Evolutionary conservation across 2,797 vertebrate species (phyloP), one percentile per base, ranked within the genome.

Genomic region (Fistularia commersonii): DNA sequence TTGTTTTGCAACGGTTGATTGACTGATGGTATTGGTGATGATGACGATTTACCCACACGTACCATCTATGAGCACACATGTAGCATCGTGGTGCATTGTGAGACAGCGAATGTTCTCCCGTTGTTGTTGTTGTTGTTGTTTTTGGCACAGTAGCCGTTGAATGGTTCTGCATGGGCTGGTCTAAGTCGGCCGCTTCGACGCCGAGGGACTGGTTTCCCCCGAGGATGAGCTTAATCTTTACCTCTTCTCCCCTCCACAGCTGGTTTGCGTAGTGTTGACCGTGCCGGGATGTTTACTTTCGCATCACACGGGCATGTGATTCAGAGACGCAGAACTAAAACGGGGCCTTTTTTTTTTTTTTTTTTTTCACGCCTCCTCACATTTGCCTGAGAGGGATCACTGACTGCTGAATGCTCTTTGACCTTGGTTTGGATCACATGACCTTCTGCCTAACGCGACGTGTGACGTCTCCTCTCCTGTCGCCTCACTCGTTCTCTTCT

Each of bases 21-120:
- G n/a, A n/a, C n/a, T n/a, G n/a, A n/a, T n/a, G n/a, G n/a, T n/a
- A n/a, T n/a, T n/a, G n/a, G n/a, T n/a, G 69, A 69, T 58, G 51
- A 69, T 58, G 69, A 66, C 82, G 80, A 76, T 80, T 87, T 73
- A 70, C 53, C 64, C 38, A 46, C 53, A 67, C 39, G 65, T 13
- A 63, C 44, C 61, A 56, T 14, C 63, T 13, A 62, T 52, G 62
- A 72, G 67, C 71, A 83, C 68, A 83, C 76, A 82, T 55, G n/a
- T 80, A 85, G 91, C 90, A 92, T 92, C 87, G 87, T 92, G 91
- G 78, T 92, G 91, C 91, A 92, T 92, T 91, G 86, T 92, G 90
- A 79, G 85, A 80, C 68, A 83, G 54, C 88, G 89, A 87, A 87
- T 91, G 90, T 87, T n/a, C n/a, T n/a, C n/a, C n/a, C n/a, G n/a